Conservation (phyloP, 2,888 invertebrate genomes). For the Pollenia griseotomentosa region DNA sequence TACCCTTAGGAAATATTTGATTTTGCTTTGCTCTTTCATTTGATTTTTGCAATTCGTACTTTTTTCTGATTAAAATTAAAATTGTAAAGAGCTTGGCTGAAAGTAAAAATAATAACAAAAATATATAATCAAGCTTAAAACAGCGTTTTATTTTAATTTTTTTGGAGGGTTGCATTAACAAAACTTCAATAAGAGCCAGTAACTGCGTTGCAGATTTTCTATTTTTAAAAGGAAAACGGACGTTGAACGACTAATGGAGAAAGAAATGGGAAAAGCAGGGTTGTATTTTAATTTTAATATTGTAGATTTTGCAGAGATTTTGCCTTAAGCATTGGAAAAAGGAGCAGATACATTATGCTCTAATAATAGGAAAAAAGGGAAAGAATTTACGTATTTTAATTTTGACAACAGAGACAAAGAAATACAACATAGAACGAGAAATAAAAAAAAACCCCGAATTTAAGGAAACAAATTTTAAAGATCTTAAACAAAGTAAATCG, state of each 20-base stretch:
- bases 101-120: slow-evolving; percentile 39
- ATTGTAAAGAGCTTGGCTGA: slow-evolving; percentile 16
- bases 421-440: too few species aligned
- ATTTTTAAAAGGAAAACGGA: neutral
- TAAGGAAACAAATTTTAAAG: too few species aligned
- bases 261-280: neutral
- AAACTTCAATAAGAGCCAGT: neutral
- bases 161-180: slow-evolving; percentile 27
- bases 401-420: too few species aligned
- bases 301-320: neutral
- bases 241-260: too few species aligned
- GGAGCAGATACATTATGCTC: neutral
- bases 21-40: neutral
- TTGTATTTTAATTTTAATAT: neutral
- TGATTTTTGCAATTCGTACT: neutral
- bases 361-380: neutral
- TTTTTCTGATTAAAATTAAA: slow-evolving; percentile 24
- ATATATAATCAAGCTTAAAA: slow-evolving; percentile 16
- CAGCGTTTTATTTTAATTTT: slow-evolving; percentile 4
- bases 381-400: too few species aligned
- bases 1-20: slow-evolving; percentile 47
- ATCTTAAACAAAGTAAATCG: too few species aligned
- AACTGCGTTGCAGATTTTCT: slow-evolving; percentile 26
- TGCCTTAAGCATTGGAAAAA: neutral
- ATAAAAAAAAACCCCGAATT: too few species aligned